These are phyloP conservation scores for Uropetala carovei DNA, from an alignment of 2,888 invertebrate species.

Conservation along the genomic window DNA sequence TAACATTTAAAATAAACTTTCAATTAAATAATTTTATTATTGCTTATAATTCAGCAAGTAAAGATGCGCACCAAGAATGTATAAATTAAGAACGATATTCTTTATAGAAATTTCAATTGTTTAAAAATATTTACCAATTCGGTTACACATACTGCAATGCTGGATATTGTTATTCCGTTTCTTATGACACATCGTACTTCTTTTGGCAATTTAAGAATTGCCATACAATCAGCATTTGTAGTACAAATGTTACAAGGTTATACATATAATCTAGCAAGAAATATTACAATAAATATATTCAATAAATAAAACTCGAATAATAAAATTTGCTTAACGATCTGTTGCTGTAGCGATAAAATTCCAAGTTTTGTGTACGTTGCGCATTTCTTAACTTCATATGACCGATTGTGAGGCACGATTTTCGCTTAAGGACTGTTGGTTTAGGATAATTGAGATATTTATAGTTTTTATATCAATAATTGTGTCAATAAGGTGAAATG, in stretches of 20 bases:
- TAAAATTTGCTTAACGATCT: background rate
- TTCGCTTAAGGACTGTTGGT: background rate
- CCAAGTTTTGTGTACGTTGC: background rate
- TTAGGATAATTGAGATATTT: background rate
- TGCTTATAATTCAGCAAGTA: background rate
- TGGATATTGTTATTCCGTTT: slow-evolving; percentile 75
- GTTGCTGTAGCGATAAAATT: background rate
- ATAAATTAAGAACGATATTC: too few relatives aligned
- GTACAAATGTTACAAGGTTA: background rate
- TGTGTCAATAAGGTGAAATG: background rate
- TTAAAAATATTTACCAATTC: slow-evolving; percentile 54
- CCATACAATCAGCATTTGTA: slow-evolving; percentile 7
- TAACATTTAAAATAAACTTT: background rate
- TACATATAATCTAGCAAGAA: background rate
- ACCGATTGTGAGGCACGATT: background rate
- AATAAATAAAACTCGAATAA: background rate
- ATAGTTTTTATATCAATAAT: background rate
- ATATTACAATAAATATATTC: background rate
- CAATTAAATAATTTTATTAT: background rate
- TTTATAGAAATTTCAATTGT: background rate
- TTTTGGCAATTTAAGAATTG: slow-evolving; percentile 70
- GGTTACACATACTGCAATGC: slow-evolving; percentile 56
- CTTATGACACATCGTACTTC: slow-evolving; percentile 78
- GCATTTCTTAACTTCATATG: background rate
- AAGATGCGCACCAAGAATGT: too few relatives aligned